These are phyloP conservation scores for Poeciliopsis infans DNA, from an alignment of 2,797 vertebrate genomes.

Conservation along the genomic window DNA sequence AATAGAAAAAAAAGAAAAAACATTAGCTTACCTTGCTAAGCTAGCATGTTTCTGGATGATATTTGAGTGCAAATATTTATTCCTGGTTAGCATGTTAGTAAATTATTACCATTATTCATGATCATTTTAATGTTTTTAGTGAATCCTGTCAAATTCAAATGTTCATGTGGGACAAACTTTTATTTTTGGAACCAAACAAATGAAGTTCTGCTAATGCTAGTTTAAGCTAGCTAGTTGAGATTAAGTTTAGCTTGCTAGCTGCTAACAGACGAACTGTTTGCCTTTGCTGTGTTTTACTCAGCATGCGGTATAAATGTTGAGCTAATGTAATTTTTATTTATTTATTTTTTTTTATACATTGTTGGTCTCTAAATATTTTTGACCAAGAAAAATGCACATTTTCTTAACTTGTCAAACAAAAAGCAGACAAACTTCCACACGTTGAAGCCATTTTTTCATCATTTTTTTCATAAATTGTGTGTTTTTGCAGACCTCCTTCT, in stretches of 20 bases:
- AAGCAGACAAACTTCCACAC: no score
- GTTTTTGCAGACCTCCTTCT: constrained; percentile 75
- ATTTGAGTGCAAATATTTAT: neutral
- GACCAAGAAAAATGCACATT: no score
- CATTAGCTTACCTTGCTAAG: neutral
- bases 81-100: neutral
- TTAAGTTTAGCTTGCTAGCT: no score
- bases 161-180: neutral
- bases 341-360: no score
- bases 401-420: no score
- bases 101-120: neutral
- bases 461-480: no score
- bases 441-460: neutral
- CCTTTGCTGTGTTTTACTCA: no score
- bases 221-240: neutral
- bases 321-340: no score
- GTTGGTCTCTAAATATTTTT: no score
- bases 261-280: no score
- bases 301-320: no score
- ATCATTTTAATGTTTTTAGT: neutral
- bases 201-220: neutral
- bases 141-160: neutral
- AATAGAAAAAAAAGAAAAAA: neutral
- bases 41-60: neutral
- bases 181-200: neutral